Percentiles rank a stretch among this genome's conserved stretches.
These are phyloP conservation scores for Oryzias javanicus DNA, from an alignment of 2,113 vertebrate genomes.

Conservation along the genomic window DNA sequence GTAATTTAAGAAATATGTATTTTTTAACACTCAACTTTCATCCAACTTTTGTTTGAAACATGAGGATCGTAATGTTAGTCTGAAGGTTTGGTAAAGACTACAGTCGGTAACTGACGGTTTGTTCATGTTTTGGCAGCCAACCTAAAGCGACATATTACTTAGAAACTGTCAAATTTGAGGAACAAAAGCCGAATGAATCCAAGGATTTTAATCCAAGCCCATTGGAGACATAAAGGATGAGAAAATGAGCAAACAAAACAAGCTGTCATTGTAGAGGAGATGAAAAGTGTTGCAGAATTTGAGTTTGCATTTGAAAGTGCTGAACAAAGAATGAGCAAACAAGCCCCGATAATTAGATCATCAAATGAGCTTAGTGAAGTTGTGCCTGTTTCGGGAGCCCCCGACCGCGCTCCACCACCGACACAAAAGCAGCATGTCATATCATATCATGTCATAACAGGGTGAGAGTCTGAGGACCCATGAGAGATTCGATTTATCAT, in stretches of 20 bases:
- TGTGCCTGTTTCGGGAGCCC: background rate
- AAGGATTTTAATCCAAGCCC: constrained; percentile 12
- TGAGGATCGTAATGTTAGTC: too few species aligned
- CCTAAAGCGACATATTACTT: too few species aligned
- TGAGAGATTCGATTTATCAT: constrained; percentile 39
- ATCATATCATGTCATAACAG: constrained; percentile 14
- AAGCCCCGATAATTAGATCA: constrained; percentile 31
- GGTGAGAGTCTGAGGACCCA: constrained; percentile 20
- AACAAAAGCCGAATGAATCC: constrained; percentile 15
- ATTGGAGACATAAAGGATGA: constrained; percentile 12
- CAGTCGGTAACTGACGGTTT: too few species aligned
- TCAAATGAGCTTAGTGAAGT: constrained; percentile 31
- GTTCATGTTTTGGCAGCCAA: too few species aligned
- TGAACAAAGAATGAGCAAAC: constrained; percentile 21
- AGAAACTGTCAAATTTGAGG: too few species aligned
- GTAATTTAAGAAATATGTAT: too few species aligned
- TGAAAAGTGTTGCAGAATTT: constrained; percentile 8
- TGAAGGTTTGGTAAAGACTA: too few species aligned
- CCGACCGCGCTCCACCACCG: constrained; percentile 9
- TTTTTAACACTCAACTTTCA: too few species aligned
- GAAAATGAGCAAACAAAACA: constrained; percentile 31
- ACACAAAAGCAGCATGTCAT: constrained; percentile 20
- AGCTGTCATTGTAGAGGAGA: constrained; percentile 2
- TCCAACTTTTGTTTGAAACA: too few species aligned
- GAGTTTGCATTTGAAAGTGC: constrained; percentile 17